Percentiles rank a stretch among this genome's conserved stretches.
Evolutionary conservation across 2,113 vertebrate genomes (phyloP).

Genomic region (Eurypyga helias): DNA sequence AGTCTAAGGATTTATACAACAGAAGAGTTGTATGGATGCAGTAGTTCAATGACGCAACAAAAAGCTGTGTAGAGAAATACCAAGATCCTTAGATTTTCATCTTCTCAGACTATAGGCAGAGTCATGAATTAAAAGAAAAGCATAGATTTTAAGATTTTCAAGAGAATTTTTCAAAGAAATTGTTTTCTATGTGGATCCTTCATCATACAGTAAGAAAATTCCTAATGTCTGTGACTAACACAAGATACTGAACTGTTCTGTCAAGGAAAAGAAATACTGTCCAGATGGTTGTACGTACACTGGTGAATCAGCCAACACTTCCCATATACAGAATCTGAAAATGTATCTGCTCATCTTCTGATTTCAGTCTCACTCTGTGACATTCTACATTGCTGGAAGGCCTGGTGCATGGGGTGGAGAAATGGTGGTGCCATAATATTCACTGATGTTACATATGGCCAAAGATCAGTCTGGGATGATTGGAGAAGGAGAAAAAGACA

Average conservation of each 20-base stretch:
- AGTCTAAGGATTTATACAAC: background rate
- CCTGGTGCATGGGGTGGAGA: background rate
- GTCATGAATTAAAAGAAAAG: background rate
- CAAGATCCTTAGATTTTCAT: background rate
- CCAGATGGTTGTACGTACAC: background rate
- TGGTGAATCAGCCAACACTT: background rate
- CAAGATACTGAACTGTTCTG: background rate
- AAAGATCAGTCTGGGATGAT: background rate
- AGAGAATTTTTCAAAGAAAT: accelerated
- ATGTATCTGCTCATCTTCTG: background rate
- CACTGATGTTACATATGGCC: background rate
- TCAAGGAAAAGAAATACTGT: background rate
- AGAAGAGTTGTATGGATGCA: background rate
- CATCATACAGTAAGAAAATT: background rate
- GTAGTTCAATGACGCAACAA: background rate
- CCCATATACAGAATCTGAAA: background rate
- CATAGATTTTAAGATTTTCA: background rate
- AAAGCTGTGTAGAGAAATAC: background rate
- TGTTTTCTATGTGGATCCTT: background rate
- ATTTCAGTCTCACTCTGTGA: background rate
- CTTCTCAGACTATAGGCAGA: background rate
- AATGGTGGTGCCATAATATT: background rate
- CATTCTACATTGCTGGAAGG: background rate
- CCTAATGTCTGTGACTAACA: background rate
- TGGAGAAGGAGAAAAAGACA: background rate